Evolutionary conservation across 2,888 invertebrate genomes (phyloP), one percentile per base, ranked within the genome.

Genomic region (Eutolmus rufibarbis): DNA sequence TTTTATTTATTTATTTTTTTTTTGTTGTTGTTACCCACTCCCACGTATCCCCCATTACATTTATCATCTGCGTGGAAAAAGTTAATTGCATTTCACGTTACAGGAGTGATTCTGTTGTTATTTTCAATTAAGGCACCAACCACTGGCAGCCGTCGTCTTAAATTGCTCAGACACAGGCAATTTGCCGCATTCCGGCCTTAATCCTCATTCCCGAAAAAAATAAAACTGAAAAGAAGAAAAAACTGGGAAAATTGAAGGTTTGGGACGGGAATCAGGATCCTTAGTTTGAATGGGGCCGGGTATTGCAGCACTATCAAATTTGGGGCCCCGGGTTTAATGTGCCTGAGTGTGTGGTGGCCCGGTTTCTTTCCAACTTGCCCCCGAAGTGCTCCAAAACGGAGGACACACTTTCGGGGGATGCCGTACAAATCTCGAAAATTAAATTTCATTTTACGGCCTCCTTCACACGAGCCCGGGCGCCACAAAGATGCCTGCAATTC

Each of bases 361-460:
- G 66, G 43, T 43, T 85, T 74, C 74, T 74, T 85, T 85, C 40
- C 74, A 85, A 85, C 74, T 85, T 85, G 19, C 66, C 46, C 85
- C 37, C 46, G 5, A 85, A 85, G 66, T 74, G 85, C 57, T 74
- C 74, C 46, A 74, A 37, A 74, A 37, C 1, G 85, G 74, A 74
- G 40, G 23, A 34, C 51, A 51, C 85, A 74, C 74, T 85, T 46
- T 46, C 56, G 37, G 74, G 46, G 34, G 85, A 74, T 40, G 85
- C 46, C 46, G 40, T 74, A 74, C 85, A 85, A 66, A 85, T 74
- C 85, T 85, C 28, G 85, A 85, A 85, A 85, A 85, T 85, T 85
- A 85, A 85, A 85, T 85, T 85, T 85, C 85, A 85, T 85, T 85
- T 85, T 74, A 85, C 74, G 85, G 85, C 85, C 85, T 85, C 85